A percentile compares a stretch with the other conserved stretches of the same genome.
phyloP scores from a whole-genome alignment of 2,113 vertebrate genomes.

The Triplophysa rosa region DNA sequence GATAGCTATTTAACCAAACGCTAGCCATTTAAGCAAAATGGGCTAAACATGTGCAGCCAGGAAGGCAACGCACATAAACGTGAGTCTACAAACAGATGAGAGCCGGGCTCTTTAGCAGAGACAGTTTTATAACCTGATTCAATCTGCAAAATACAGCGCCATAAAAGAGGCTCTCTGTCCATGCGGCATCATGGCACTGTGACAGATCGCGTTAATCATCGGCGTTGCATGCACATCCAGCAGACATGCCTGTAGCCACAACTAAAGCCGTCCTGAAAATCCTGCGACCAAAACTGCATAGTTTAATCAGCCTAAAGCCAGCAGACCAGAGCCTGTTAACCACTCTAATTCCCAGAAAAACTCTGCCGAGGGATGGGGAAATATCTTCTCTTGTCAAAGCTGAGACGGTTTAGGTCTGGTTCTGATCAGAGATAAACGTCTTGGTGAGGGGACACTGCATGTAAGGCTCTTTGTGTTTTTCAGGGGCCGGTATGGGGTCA shows the following conservation, averaged over 20 bases:
- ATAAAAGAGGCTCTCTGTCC: slow-evolving; percentile 46
- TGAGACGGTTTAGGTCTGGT: neutral
- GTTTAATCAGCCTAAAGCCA: slow-evolving; percentile 15
- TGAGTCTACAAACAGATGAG: slow-evolving; percentile 16
- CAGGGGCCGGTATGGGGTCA: slow-evolving; percentile 23
- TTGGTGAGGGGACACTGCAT: slow-evolving; percentile 24
- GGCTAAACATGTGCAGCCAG: neutral
- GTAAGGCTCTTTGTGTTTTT: slow-evolving; percentile 15
- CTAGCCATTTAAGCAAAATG: neutral
- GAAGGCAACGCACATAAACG: slow-evolving; percentile 18
- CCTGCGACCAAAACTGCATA: slow-evolving; percentile 1
- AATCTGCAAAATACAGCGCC: slow-evolving; percentile 33
- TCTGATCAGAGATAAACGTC: slow-evolving; percentile 34
- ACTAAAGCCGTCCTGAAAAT: slow-evolving; percentile 17
- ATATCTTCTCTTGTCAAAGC: slow-evolving; percentile 30
- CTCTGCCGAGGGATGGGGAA: slow-evolving; percentile 3
- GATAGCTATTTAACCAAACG: neutral
- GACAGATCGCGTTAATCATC: slow-evolving; percentile 49
- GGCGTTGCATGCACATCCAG: slow-evolving; percentile 44
- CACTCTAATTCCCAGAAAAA: slow-evolving; percentile 26
- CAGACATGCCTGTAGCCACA: slow-evolving; percentile 37
- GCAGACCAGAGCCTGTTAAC: slow-evolving; percentile 28
- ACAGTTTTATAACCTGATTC: slow-evolving; percentile 51
- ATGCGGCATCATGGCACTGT: slow-evolving; percentile 39
- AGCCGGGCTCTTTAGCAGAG: slow-evolving; percentile 31